Base-by-base conservation (phyloP, 2,888 invertebrate species). In the Ectropis crepuscularia region DNA sequence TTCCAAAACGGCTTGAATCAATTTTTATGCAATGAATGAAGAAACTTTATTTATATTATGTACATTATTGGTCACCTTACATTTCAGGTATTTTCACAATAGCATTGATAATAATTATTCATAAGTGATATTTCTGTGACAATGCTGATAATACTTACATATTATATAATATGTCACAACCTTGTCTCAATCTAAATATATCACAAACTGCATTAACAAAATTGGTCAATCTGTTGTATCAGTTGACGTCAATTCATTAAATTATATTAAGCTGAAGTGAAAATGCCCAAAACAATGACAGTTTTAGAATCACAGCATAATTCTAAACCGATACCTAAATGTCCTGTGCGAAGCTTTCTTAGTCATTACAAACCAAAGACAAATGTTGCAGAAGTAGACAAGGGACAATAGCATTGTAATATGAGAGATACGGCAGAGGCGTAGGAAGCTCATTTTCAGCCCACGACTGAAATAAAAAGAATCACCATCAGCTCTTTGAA, bases 361-460 rank as follows among this genome's bases (percentile, higher is more conserved):
- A 59, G 80, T 82, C 84, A 89, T 89, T 73, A 90, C 75, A 73
- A 88, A 92, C 91, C 91, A 92, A 57, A 91, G 76, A 70, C 87
- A 86, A 43, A 90, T 78, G 68, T 92, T 91, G 80, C 88, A 90
- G 81, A 90, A 91, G 77, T 90, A 91, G 46, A 90, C 82, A 54
- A 91, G 79, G 6, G 85, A 81, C 57, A 92, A 77, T 60, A 92
- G 79, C 87, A 92, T 91, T n/a, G 86, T 85, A n/a, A 90, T 79
- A 75, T 91, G 90, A 82, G 86, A 86, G 70, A 91, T 70, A 53
- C 86, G 85, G 73, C 87, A 87, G 58, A 92, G 79, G 42, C 90
- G 87, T 57, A 88, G 85, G 73, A 92, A 92, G 72, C 87, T 85
- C 73, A 85, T 65, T 77, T 90, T 91, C 74, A 92, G 74, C 70